These are phyloP conservation scores for Poecilia picta DNA, from an alignment of 2,797 vertebrate species.

Conservation along the genomic window DNA sequence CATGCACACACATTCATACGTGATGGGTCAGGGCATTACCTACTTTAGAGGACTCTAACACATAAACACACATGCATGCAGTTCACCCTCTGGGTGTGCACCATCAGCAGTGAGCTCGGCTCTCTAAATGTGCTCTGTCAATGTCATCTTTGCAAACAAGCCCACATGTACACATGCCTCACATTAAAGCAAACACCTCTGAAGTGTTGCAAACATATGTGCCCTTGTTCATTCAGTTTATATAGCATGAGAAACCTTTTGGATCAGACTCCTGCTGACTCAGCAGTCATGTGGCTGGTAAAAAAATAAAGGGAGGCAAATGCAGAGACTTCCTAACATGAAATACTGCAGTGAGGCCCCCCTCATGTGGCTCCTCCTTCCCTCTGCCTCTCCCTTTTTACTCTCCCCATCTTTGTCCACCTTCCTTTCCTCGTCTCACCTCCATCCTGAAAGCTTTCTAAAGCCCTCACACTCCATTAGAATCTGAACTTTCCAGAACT, in stretches of 20 bases:
- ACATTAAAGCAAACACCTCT: constrained; percentile 1
- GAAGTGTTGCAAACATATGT: background rate
- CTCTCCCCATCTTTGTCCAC: constrained; percentile 50
- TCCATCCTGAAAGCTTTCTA: constrained; percentile 15
- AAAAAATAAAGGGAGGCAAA: constrained; percentile 55
- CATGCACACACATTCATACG: constrained; percentile 25
- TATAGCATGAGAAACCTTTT: constrained; percentile 24
- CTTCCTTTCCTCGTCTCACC: constrained; percentile 35
- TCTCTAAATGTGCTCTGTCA: constrained; percentile 48
- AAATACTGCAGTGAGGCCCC: constrained; percentile 75
- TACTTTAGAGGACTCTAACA: constrained; percentile 13
- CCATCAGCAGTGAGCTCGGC: constrained; percentile 51
- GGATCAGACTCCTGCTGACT: constrained; percentile 55
- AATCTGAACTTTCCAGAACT: background rate
- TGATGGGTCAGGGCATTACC: constrained; percentile 22
- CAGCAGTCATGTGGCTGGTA: constrained; percentile 54
- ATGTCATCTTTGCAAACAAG: constrained; percentile 48
- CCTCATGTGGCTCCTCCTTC: constrained; percentile 53
- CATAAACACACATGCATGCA: constrained; percentile 7
- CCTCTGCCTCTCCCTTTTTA: constrained; percentile 56
- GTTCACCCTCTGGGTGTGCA: constrained; percentile 21
- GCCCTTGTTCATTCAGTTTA: background rate
- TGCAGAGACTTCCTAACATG: constrained; percentile 65
- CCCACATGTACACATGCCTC: constrained; percentile 18
- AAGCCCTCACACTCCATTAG: background rate